Percentiles rank a stretch among this genome's conserved stretches.
phyloP scores from a whole-genome alignment of 2,113 vertebrate species.

The Peucedramus taeniatus region DNA sequence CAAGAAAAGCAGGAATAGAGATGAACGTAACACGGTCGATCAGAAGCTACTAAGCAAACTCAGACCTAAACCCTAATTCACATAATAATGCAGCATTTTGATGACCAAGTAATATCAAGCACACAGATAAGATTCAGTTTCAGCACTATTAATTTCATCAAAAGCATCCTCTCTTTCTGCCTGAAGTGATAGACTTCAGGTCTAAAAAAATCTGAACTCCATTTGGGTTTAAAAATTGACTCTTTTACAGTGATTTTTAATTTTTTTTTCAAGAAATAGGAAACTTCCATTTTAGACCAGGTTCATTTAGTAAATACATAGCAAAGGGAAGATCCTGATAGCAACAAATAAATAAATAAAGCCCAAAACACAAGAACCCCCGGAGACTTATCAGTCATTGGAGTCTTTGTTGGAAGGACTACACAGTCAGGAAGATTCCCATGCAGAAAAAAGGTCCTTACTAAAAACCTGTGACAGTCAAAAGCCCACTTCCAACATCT shows the following conservation, averaged over 20 bases:
- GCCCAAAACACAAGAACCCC: neutral
- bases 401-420: neutral
- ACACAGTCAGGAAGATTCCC: neutral
- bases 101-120: neutral
- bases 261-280: neutral
- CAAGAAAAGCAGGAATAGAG: neutral
- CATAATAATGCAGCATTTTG: neutral
- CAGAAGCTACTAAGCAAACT: neutral
- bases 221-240: neutral
- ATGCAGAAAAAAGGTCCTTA: neutral
- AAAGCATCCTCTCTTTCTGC: neutral
- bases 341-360: neutral
- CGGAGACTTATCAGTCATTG: neutral
- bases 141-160: neutral
- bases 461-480: neutral
- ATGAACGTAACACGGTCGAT: rapidly evolving
- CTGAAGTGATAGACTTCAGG: neutral
- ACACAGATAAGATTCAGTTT: neutral
- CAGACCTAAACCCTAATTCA: neutral
- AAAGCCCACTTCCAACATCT: neutral
- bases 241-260: neutral
- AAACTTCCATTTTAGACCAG: neutral
- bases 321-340: neutral
- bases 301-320: neutral
- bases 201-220: neutral